Evolutionary conservation across 2,113 vertebrate genomes (phyloP).

Genomic region (Redunca redunca): DNA sequence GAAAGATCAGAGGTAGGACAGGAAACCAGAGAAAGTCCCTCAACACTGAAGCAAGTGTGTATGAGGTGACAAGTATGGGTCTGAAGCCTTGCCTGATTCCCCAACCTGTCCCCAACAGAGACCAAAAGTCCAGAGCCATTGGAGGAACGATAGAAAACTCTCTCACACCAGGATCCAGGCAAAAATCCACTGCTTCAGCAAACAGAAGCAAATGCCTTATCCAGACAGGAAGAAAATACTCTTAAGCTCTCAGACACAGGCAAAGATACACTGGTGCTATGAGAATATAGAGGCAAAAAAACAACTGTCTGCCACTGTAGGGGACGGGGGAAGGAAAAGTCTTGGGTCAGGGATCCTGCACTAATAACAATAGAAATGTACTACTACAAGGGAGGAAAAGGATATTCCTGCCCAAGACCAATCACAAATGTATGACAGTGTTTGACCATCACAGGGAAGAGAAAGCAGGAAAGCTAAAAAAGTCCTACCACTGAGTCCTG

Average conservation of each 20-base stretch:
- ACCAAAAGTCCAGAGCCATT: neutral
- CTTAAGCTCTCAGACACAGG: neutral
- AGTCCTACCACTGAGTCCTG: neutral
- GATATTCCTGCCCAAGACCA: neutral
- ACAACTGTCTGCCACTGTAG: neutral
- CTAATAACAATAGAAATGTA: neutral
- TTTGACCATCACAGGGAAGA: neutral
- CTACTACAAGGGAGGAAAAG: neutral
- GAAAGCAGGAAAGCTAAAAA: neutral
- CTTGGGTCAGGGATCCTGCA: neutral
- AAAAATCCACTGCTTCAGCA: slow-evolving; percentile 2
- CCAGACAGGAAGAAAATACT: neutral
- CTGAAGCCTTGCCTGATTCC: neutral
- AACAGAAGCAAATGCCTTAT: neutral
- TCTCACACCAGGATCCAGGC: neutral
- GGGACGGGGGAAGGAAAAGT: neutral
- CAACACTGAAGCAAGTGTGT: neutral
- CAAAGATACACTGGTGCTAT: neutral
- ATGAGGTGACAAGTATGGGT: neutral
- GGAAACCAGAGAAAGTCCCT: neutral
- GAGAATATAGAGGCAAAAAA: neutral
- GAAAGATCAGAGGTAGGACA: neutral
- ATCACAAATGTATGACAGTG: neutral
- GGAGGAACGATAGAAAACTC: neutral
- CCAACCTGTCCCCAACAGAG: neutral